These are phyloP conservation scores for Troides oblongomaculatus DNA, from an alignment of 2,888 invertebrate genomes.

Conservation along the genomic window DNA sequence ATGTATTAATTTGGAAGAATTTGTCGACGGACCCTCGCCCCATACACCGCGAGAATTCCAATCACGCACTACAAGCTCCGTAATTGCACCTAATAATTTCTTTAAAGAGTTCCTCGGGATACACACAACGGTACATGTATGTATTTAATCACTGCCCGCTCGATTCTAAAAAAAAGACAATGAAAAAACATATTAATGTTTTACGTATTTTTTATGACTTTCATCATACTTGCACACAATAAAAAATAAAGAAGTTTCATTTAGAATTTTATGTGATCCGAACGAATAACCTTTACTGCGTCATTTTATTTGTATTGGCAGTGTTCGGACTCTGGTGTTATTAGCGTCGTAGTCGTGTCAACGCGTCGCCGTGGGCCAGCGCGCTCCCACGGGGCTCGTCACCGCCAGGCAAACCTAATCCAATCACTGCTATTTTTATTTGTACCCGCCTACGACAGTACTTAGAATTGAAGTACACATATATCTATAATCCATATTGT, in stretches of 20 bases:
- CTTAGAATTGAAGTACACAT: conserved; percentile 13
- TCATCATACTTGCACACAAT: conserved; percentile 35
- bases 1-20: conserved; percentile 81
- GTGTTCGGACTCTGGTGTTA: conserved; percentile 50
- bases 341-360: conserved; percentile 56
- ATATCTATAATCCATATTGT: neutral
- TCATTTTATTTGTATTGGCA: conserved; percentile 60
- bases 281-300: conserved; percentile 49
- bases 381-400: conserved; percentile 82
- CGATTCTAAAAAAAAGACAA: conserved; percentile 14
- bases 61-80: conserved; percentile 78
- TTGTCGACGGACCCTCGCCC: conserved; percentile 74
- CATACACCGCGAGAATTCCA: conserved; percentile 63
- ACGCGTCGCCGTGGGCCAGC: conserved; percentile 58
- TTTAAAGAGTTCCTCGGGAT: conserved; percentile 62
- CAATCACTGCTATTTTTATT: conserved; percentile 78
- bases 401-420: conserved; percentile 81
- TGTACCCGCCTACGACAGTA: conserved; percentile 57
- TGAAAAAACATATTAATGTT: conserved; percentile 16
- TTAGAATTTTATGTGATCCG: conserved; percentile 47
- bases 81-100: conserved; percentile 79
- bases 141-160: conserved; percentile 19
- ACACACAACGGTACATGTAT: conserved; percentile 15
- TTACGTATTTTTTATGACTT: conserved; percentile 33
- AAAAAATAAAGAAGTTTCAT: conserved; percentile 48